Base-by-base conservation (phyloP, 2,888 invertebrate genomes). In the Notodonta dromedarius region DNA sequence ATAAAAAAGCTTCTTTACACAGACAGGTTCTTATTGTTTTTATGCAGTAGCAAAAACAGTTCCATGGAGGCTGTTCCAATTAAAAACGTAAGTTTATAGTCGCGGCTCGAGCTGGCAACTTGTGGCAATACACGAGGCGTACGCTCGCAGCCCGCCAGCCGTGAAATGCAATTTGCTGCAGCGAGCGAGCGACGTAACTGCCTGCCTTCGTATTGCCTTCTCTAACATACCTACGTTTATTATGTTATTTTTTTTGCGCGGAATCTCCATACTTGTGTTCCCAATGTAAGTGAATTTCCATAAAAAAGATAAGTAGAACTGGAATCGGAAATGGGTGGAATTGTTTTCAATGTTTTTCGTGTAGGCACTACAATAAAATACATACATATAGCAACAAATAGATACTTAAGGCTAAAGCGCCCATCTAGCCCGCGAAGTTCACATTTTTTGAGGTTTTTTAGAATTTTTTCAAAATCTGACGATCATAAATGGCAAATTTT, bases 121-220 rank as follows among this genome's bases (percentile, higher is more conserved):
- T 24, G 24, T 24, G 24, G 24, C 59, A 62, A 58, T 59, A 66
- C 61, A 50, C 61, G 59, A 57, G 65, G 59, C 70, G 72, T 60
- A 60, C 61, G 66, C 70, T 64, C 57, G 35, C 57, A 70, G 65
- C 72, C 71, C 65, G 72, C 75, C 75, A 82, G 63, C 78, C 86
- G 82, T 89, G 78, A 88, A 89, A 90, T 88, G 83, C 83, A 88
- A 90, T 90, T 89, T 87, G 75, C 73, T 78, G 82, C 81, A 77
- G 70, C 79, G 74, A 77, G 68, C 76, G 40, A 66, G 60, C 67
- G 63, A 74, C 75, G 70, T 71, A 68, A 68, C 68, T 69, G 12
- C 52, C 14, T 51, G 51, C 48, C 14, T 13, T 14, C 2, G 48
- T 2, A n/a, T n/a, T 48, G n/a, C n/a, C 48, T 24, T 24, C 24